Evolutionary conservation across 2,888 invertebrate species (phyloP).

Genomic region (Chymomyza procnemis): DNA sequence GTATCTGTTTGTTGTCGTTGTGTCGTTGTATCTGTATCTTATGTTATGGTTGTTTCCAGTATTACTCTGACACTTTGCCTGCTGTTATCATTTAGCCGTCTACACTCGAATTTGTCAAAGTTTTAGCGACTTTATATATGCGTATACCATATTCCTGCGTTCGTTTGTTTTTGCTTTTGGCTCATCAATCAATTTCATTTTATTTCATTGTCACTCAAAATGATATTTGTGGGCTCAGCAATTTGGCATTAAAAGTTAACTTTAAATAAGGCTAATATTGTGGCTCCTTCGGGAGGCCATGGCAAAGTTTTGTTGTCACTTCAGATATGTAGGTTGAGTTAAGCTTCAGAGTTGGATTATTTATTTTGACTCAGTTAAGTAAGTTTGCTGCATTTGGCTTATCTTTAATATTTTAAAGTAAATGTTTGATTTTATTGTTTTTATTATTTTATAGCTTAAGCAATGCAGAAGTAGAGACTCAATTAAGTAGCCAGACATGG

Average conservation of each 20-base stretch:
- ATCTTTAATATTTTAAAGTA: too few species aligned
- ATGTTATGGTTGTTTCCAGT: slow-evolving; percentile 37
- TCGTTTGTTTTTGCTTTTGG: slow-evolving; percentile 35
- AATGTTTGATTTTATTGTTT: too few species aligned
- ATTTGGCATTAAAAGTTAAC: slow-evolving; percentile 8
- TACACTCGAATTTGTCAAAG: slow-evolving; percentile 66
- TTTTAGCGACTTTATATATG: slow-evolving; percentile 24
- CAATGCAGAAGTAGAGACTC: too few species aligned
- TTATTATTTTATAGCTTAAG: too few species aligned
- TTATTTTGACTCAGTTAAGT: background rate
- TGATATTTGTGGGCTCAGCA: slow-evolving; percentile 28
- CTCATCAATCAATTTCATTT: slow-evolving; percentile 73
- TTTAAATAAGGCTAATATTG: slow-evolving; percentile 25
- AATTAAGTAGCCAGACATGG: too few species aligned
- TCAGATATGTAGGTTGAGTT: background rate
- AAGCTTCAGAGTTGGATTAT: background rate
- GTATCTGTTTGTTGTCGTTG: slow-evolving; percentile 17
- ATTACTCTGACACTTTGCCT: slow-evolving; percentile 60
- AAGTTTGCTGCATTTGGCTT: too few species aligned
- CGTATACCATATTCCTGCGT: too few species aligned
- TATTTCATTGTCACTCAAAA: slow-evolving; percentile 49
- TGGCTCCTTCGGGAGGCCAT: background rate
- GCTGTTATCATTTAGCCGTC: slow-evolving; percentile 42
- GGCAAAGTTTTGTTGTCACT: background rate
- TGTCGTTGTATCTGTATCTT: slow-evolving; percentile 33